Percentiles rank a stretch among this genome's conserved stretches.
Conservation (phyloP, 1,140 invertebrate species). For the Sycophila sp. region DNA sequence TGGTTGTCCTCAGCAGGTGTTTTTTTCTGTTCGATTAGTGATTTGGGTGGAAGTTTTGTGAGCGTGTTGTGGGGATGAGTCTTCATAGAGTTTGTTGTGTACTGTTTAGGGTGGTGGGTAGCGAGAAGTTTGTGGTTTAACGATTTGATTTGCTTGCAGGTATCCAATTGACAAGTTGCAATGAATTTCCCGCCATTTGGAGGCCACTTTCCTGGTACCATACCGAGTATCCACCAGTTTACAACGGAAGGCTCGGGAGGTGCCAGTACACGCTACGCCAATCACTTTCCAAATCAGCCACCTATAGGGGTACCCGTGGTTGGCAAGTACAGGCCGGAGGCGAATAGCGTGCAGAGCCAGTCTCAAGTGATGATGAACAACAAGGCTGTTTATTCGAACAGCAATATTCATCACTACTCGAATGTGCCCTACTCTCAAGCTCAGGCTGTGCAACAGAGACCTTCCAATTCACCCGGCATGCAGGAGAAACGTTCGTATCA, state of each 20-base stretch:
- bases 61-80: neutral
- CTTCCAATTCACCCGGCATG: conserved; percentile 63
- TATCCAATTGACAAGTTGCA: conserved; percentile 61
- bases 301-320: conserved; percentile 64
- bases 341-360: conserved; percentile 62
- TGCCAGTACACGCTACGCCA: conserved; percentile 62
- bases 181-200: conserved; percentile 77
- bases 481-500: conserved; percentile 63
- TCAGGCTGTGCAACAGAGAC: conserved; percentile 61
- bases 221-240: conserved; percentile 74
- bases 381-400: conserved; percentile 60
- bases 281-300: conserved; percentile 65
- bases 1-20: neutral
- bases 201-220: conserved; percentile 72
- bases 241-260: conserved; percentile 67
- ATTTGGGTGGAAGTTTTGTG: neutral
- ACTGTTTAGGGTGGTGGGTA: too few species aligned
- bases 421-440: conserved; percentile 64
- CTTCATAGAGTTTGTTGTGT: neutral
- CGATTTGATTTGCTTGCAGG: conserved; percentile 49
- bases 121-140: too few species aligned
- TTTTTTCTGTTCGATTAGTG: neutral
- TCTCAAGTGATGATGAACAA: conserved; percentile 66
- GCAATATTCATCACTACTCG: conserved; percentile 65
- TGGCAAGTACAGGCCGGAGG: conserved; percentile 60